phyloP scores from a whole-genome alignment of 2,888 invertebrate genomes.

The Tanypteryx hageni region DNA sequence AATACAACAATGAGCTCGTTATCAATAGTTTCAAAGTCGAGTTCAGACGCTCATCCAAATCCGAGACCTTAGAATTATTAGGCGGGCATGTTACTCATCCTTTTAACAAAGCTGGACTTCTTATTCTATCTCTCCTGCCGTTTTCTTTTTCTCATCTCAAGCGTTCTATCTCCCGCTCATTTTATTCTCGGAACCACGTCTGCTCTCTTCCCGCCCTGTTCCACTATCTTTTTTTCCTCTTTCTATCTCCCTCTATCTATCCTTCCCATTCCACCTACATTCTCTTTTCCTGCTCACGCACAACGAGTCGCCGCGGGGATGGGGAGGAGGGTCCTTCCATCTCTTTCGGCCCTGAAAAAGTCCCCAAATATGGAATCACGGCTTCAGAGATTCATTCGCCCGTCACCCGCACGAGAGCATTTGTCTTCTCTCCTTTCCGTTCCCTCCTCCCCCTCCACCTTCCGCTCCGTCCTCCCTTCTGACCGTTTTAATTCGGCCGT shows the following conservation, averaged over 20 bases:
- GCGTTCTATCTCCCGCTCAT: neutral
- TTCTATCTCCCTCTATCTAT: neutral
- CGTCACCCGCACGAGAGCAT: constrained; percentile 40
- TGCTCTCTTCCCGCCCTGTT: neutral
- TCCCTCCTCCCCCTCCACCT: neutral
- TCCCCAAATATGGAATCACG: constrained; percentile 30
- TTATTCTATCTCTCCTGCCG: neutral
- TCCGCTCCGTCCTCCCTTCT: neutral
- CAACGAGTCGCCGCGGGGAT: neutral
- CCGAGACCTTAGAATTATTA: too few relatives aligned
- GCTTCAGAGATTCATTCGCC: neutral
- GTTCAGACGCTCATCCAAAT: too few relatives aligned
- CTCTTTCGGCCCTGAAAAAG: constrained; percentile 19
- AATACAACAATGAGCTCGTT: too few relatives aligned
- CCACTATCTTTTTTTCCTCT: neutral
- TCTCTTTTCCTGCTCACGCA: neutral
- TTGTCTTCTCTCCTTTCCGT: constrained; percentile 2
- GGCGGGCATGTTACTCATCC: neutral
- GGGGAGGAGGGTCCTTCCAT: neutral
- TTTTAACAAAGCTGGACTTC: too few relatives aligned
- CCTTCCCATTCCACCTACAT: neutral
- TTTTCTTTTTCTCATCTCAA: neutral
- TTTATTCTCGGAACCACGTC: neutral
- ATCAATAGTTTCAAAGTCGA: too few relatives aligned
- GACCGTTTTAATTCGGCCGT: neutral